phyloP scores from a whole-genome alignment of 2,888 invertebrate genomes.

The Megamerina dolium region DNA sequence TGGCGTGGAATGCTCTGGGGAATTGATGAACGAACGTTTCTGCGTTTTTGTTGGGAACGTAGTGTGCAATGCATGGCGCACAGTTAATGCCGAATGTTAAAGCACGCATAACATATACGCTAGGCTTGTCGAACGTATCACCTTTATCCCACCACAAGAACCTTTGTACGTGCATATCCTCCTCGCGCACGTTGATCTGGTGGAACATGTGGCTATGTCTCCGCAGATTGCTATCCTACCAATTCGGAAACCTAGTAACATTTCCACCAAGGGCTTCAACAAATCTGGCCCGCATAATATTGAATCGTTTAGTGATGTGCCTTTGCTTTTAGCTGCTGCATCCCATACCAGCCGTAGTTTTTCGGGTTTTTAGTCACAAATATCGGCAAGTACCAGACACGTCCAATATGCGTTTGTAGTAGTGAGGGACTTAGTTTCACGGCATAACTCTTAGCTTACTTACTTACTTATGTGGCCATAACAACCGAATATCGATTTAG shows the following conservation, averaged over 20 bases:
- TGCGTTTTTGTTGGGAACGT: constrained; percentile 7
- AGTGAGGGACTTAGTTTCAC: not conserved
- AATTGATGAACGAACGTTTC: no score
- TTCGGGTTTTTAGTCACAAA: not conserved
- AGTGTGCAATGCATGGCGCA: constrained; percentile 19
- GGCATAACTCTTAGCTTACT: constrained; percentile 1
- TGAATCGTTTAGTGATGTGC: not conserved
- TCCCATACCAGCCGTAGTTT: no score
- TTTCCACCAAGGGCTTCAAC: constrained; percentile 10
- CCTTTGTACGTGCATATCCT: constrained; percentile 16
- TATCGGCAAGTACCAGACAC: constrained; percentile 2
- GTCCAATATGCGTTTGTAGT: not conserved
- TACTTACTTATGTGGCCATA: no score
- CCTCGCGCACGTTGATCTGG: constrained; percentile 10
- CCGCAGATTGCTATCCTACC: constrained; percentile 18
- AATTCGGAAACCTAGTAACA: constrained; percentile 23
- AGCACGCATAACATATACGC: constrained; percentile 16
- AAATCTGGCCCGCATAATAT: constrained; percentile 11
- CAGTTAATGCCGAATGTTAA: constrained; percentile 16
- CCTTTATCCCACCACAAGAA: constrained; percentile 19
- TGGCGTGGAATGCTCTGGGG: constrained; percentile 4
- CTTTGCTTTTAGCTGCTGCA: no score
- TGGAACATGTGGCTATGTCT: constrained; percentile 22
- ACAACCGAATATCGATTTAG: no score
- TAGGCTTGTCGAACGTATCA: not conserved